A percentile compares a stretch with the other conserved stretches of the same genome.
These are phyloP conservation scores for Gallinago solitaria DNA, from an alignment of 2,797 vertebrate species.

Conservation along the genomic window DNA sequence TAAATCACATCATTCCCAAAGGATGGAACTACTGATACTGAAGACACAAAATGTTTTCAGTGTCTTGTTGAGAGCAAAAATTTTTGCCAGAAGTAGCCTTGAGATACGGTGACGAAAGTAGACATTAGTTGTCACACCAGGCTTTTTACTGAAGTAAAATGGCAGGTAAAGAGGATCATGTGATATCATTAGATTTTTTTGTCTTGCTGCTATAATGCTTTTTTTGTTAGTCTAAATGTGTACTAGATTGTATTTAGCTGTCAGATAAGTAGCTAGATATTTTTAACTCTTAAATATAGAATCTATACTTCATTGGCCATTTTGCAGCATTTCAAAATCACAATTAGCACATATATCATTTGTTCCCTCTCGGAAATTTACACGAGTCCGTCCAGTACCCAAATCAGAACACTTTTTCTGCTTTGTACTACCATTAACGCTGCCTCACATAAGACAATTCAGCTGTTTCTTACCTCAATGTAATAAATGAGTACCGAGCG, in stretches of 20 bases:
- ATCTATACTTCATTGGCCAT: neutral
- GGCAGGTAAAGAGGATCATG: neutral
- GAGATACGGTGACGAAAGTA: neutral
- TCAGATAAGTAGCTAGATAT: neutral
- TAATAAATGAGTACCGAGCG: neutral
- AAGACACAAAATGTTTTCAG: neutral
- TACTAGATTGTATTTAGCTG: neutral
- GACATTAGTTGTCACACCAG: rapidly evolving
- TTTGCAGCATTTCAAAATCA: neutral
- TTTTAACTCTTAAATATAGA: neutral
- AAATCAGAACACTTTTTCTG: neutral
- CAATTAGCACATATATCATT: neutral
- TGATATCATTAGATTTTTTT: neutral
- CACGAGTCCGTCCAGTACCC: neutral
- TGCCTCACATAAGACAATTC: neutral
- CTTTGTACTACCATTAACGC: neutral
- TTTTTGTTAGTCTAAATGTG: neutral
- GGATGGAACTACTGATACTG: neutral
- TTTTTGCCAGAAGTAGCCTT: neutral
- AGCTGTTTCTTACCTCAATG: neutral
- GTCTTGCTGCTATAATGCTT: neutral
- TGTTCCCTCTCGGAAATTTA: neutral
- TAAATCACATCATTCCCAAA: neutral
- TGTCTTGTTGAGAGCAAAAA: neutral
- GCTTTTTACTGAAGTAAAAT: neutral